Percentiles rank a stretch among this genome's conserved stretches.
phyloP scores from a whole-genome alignment of 2,888 invertebrate genomes.

The Melolontha melolontha region DNA sequence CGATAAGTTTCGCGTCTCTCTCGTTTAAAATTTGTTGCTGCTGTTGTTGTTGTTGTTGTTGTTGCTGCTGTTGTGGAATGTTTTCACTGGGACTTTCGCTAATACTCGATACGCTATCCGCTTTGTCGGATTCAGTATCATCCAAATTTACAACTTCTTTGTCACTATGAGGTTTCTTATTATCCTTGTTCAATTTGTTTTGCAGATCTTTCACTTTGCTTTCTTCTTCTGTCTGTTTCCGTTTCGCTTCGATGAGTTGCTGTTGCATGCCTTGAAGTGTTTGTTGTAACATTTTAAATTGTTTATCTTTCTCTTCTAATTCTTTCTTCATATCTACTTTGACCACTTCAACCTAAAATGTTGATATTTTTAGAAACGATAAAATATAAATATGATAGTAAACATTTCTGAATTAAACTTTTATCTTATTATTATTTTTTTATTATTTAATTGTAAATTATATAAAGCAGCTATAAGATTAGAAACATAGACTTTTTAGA shows the following conservation, averaged over 20 bases:
- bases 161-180: constrained; percentile 51
- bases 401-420: background rate
- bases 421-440: too few species aligned
- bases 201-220: constrained; percentile 68
- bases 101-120: constrained; percentile 54
- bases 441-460: too few species aligned
- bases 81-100: constrained; percentile 59
- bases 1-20: constrained; percentile 82
- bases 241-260: constrained; percentile 70
- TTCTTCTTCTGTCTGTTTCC: constrained; percentile 69
- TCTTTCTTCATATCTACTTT: constrained; percentile 84
- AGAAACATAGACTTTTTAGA: too few species aligned
- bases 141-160: constrained; percentile 67
- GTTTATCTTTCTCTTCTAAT: constrained; percentile 86
- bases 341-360: constrained; percentile 77
- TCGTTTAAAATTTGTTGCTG: constrained; percentile 62
- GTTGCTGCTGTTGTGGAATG: constrained; percentile 22
- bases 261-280: constrained; percentile 73
- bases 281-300: constrained; percentile 80
- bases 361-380: background rate
- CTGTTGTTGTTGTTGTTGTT: constrained; percentile 18
- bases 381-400: constrained; percentile 8
- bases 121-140: constrained; percentile 62
- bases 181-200: constrained; percentile 52
- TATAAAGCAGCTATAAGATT: too few species aligned